Base-by-base conservation (phyloP, 2,888 invertebrate genomes). In the Erannis defoliaria region DNA sequence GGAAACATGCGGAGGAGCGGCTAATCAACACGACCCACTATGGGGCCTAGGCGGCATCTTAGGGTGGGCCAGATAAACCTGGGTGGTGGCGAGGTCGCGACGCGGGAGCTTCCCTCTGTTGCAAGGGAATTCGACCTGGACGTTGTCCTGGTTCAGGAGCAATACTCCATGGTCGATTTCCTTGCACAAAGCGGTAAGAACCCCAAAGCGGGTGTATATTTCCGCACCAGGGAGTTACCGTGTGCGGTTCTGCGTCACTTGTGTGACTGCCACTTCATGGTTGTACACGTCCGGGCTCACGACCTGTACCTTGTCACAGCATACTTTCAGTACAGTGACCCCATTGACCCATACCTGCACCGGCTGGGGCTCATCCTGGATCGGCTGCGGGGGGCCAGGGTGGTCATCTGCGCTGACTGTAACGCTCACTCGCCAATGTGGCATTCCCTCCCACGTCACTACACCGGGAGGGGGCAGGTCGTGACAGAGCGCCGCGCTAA, bases 261-360 rank as follows among this genome's bases (percentile, higher is more conserved):
- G 5, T n/a, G 35, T 6, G 35, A 35, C 5, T 4, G 0, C 5
- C n/a, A 35, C 5, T n/a, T 35, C 2, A 5, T 10, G 0, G 35
- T 35, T 1, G 14, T 14, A 5, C 35, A 35, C 35, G 5, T 35
- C 9, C 8, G 18, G 0, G 10, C 12, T 0, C 8, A 6, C 0
- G 54, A 55, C 23, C 1, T 67, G 0, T 57, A 64, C 19, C 0
- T 56, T 0, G 53, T 70, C 0, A 68, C 69, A 0, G 62, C 60
- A 0, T 72, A 72, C 14, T 70, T 57, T 8, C 64, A 74, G 12
- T 72, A 64, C 16, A 6, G 45, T 0, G 56, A 68, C 3, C 46
- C 42, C 6, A 55, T 68, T 0, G 61, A 42, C 1, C 31, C 14
- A 0, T 12, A 42, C 10, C 57, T 64, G 5, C 31, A 48, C 16